A percentile compares a stretch with the other conserved stretches of the same genome.
These are phyloP conservation scores for Panagrolaimus sp. DNA, from an alignment of 1,140 invertebrate species.

Conservation along the genomic window DNA sequence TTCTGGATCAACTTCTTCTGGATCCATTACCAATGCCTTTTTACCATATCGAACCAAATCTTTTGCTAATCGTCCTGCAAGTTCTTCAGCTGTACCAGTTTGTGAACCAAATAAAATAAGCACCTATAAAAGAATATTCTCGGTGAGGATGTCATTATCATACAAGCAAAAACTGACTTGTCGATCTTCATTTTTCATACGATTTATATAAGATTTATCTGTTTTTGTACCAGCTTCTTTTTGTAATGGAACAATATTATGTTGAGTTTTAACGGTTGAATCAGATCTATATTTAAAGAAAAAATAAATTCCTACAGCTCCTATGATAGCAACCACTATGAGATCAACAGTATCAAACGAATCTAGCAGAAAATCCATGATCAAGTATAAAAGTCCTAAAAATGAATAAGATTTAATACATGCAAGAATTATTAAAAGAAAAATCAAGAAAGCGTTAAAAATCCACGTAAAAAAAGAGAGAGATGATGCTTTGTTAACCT, in stretches of 20 bases:
- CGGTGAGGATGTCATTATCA: not conserved
- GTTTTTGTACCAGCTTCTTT: constrained; percentile 16
- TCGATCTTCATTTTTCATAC: constrained; percentile 55
- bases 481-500: too few species aligned
- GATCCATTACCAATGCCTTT: constrained; percentile 89
- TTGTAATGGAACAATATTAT: constrained; percentile 2
- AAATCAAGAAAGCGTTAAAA: constrained; percentile 3
- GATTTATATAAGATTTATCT: constrained; percentile 50
- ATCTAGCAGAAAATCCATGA: constrained; percentile 34
- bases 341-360: constrained; percentile 48
- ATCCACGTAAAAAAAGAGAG: too few species aligned
- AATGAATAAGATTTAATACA: not conserved
- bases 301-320: constrained; percentile 29
- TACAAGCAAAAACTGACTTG: constrained; percentile 28
- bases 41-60: constrained; percentile 86
- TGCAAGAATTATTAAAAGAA: not conserved
- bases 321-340: constrained; percentile 35
- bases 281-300: constrained; percentile 34
- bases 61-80: constrained; percentile 91
- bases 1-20: constrained; percentile 96
- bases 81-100: constrained; percentile 97
- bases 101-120: constrained; percentile 99
- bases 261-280: constrained; percentile 13
- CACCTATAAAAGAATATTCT: constrained; percentile 60
- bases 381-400: not conserved